phyloP scores from a whole-genome alignment of 2,888 invertebrate species.

The Eucriotettix oculatus region DNA sequence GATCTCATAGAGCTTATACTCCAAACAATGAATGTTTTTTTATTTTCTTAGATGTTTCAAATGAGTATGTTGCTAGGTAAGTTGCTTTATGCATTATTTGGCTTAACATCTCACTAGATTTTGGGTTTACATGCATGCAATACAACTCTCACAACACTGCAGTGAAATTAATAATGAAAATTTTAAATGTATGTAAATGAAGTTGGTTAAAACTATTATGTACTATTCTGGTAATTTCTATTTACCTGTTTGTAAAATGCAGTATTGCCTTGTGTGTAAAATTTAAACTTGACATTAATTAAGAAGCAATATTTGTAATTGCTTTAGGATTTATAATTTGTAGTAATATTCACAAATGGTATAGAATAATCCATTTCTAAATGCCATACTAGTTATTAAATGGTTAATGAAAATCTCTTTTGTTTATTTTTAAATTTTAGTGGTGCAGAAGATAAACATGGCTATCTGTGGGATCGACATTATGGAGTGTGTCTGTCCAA shows the following conservation, averaged over 20 bases:
- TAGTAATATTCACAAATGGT: too few relatives aligned
- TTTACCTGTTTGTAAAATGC: too few relatives aligned
- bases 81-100: constrained; percentile 1
- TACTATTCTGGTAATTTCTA: not conserved
- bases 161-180: not conserved
- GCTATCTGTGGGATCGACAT: constrained; percentile 72
- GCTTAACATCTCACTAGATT: not conserved
- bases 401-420: too few relatives aligned
- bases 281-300: too few relatives aligned
- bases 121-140: not conserved
- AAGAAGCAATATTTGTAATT: too few relatives aligned
- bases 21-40: constrained; percentile 74
- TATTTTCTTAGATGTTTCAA: constrained; percentile 67
- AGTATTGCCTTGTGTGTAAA: too few relatives aligned
- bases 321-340: too few relatives aligned
- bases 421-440: constrained; percentile 27
- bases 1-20: constrained; percentile 67
- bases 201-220: not conserved
- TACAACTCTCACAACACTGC: not conserved
- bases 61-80: constrained; percentile 70
- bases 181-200: not conserved
- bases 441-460: constrained; percentile 69
- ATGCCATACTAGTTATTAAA: too few relatives aligned
- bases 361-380: too few relatives aligned
- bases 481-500: constrained; percentile 61